Evolutionary conservation across 2,113 vertebrate genomes (phyloP).

Genomic region (Phyllostomus hastatus): DNA sequence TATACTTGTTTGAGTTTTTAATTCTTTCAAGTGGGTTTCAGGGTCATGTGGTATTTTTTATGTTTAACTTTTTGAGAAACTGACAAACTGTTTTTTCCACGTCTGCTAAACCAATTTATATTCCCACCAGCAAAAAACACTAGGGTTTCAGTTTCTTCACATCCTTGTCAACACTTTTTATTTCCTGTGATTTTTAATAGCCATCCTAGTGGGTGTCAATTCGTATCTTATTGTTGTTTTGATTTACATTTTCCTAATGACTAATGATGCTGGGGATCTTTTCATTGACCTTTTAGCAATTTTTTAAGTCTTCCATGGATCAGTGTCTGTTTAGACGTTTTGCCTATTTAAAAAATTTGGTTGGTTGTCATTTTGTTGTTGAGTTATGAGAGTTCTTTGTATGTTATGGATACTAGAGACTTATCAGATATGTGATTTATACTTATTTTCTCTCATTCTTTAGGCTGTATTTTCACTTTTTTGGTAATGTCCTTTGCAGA

Average conservation of each 20-base stretch:
- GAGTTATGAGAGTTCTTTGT: background rate
- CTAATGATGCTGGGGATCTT: no score
- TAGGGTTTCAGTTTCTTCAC: background rate
- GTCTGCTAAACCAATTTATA: background rate
- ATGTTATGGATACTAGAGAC: background rate
- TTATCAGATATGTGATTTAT: background rate
- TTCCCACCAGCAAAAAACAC: background rate
- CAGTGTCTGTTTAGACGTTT: background rate
- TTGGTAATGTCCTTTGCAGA: background rate
- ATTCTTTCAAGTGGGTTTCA: background rate
- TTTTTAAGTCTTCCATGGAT: background rate
- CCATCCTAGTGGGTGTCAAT: background rate
- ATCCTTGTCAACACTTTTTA: background rate
- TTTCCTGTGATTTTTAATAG: background rate
- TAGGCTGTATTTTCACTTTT: background rate
- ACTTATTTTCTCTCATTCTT: background rate
- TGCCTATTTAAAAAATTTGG: background rate
- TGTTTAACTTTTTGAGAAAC: background rate
- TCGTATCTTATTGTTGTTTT: background rate
- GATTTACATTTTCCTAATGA: no score
- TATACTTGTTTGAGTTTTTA: background rate
- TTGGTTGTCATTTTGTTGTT: background rate
- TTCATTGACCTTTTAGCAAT: background rate
- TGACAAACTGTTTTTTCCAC: background rate
- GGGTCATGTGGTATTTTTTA: background rate